Evolutionary conservation across 2,113 vertebrate genomes (phyloP), one percentile per base, ranked within the genome.

Genomic region (Carassius gibelio): DNA sequence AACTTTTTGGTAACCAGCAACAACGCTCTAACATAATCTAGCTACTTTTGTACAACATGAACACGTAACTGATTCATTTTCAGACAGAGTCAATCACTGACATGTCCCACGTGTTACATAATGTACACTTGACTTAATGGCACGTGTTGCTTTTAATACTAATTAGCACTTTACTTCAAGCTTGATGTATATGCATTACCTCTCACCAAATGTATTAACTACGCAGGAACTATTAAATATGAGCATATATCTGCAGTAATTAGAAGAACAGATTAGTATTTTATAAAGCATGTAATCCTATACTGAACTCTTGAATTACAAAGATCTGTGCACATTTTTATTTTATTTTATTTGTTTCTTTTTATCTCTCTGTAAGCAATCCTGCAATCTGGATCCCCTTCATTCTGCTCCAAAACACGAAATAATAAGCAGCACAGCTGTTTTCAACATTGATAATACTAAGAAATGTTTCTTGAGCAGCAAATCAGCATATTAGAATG

Each of bases 101-200:
- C 9, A 45, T 71, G 52, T 66, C 79, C 3, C 79, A 64, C 17
- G 59, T 66, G 78, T 86, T 57, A 71, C 72, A 66, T 82, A 85
- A 82, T 10, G 36, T 69, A 42, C 72, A 62, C 52, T 72, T 88
- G 42, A 82, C 52, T 34, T 78, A 69, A 79, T 87, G 72, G 87
- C 59, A 61, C 26, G 30, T 59, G 89, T 45, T 59, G 89, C 38
- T 74, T 74, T 45, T 74, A 38, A 74, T 61, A 10, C 19, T n/a
- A 59, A 59, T 61, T 61, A 61, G 48, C 72, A 26, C 13, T 50
- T 23, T 21, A 61, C n/a, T 62, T 0, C 61, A 62, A 30, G 62
- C 62, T 26, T 1, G n/a, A 64, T 30, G 62, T 64, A 64, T 64
- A 64, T 14, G 23, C 23, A 64, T 64, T 64, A 14, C 11, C 62